Percentiles rank a stretch among this genome's conserved stretches.
phyloP scores from a whole-genome alignment of 2,888 invertebrate species.

The Rhamphomyia laevipes region DNA sequence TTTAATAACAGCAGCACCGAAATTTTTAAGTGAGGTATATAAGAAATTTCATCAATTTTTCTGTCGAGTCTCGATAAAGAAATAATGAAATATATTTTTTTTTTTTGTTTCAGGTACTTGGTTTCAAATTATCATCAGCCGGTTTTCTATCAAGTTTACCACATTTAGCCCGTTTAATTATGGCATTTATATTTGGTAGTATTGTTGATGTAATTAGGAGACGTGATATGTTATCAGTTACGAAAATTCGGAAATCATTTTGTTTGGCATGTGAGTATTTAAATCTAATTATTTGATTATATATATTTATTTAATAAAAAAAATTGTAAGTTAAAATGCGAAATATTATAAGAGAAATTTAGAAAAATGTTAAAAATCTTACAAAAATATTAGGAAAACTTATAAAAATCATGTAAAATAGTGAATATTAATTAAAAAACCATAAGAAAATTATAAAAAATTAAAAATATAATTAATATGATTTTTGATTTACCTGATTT shows the following conservation, averaged over 20 bases:
- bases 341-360: too few relatives aligned
- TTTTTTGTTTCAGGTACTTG: constrained; percentile 39
- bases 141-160: constrained; percentile 59
- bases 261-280: constrained; percentile 48
- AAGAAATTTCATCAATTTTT: background rate
- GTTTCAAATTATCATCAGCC: constrained; percentile 57
- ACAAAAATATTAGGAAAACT: too few relatives aligned
- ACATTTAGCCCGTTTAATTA: constrained; percentile 53
- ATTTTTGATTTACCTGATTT: too few relatives aligned
- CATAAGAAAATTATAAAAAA: too few relatives aligned
- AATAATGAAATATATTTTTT: background rate
- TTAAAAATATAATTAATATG: too few relatives aligned
- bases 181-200: constrained; percentile 59
- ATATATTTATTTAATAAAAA: too few relatives aligned
- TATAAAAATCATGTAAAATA: too few relatives aligned
- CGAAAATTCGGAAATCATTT: constrained; percentile 53
- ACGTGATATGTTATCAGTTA: constrained; percentile 38
- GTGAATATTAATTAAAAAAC: too few relatives aligned
- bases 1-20: constrained; percentile 62
- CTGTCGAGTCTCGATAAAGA: background rate
- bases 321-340: too few relatives aligned
- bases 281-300: too few relatives aligned
- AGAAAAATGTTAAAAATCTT: too few relatives aligned
- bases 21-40: constrained; percentile 56
- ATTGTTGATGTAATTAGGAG: constrained; percentile 51